Evolutionary conservation across 2,888 invertebrate species (phyloP).

Genomic region (Agapostemon virescens): DNA sequence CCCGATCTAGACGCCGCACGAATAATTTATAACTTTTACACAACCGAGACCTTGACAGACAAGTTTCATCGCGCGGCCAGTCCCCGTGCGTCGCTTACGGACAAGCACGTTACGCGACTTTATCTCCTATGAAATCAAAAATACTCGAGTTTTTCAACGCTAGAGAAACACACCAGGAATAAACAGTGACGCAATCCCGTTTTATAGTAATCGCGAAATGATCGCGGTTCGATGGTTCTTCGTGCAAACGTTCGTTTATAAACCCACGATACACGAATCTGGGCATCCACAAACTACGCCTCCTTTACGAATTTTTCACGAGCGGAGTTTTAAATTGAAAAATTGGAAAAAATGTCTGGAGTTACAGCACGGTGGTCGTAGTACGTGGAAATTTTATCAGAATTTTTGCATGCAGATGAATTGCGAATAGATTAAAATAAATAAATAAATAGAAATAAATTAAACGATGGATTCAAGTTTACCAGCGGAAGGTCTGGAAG

Average conservation of each 20-base stretch:
- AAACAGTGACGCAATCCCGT: background rate
- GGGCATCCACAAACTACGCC: too few relatives aligned
- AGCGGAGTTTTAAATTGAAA: too few relatives aligned
- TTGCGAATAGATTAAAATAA: too few relatives aligned
- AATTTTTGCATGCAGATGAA: too few relatives aligned
- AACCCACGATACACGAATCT: background rate
- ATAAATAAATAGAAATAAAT: background rate
- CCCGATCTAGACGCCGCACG: constrained; percentile 17
- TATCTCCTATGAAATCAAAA: background rate
- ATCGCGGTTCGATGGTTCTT: background rate
- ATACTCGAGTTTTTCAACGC: background rate
- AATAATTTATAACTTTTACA: constrained; percentile 29
- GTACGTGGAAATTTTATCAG: too few relatives aligned
- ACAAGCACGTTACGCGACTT: background rate
- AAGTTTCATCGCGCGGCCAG: background rate
- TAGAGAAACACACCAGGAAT: background rate
- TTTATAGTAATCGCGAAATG: background rate
- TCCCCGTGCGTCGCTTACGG: constrained; percentile 1
- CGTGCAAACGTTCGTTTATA: background rate
- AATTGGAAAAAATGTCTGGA: too few relatives aligned
- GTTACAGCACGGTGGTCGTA: too few relatives aligned
- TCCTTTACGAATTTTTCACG: too few relatives aligned
- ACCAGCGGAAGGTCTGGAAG: background rate
- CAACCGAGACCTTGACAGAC: constrained; percentile 24
- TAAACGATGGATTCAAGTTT: background rate